phyloP scores from a whole-genome alignment of 1,140 invertebrate genomes.

The Drosophila triauraria region DNA sequence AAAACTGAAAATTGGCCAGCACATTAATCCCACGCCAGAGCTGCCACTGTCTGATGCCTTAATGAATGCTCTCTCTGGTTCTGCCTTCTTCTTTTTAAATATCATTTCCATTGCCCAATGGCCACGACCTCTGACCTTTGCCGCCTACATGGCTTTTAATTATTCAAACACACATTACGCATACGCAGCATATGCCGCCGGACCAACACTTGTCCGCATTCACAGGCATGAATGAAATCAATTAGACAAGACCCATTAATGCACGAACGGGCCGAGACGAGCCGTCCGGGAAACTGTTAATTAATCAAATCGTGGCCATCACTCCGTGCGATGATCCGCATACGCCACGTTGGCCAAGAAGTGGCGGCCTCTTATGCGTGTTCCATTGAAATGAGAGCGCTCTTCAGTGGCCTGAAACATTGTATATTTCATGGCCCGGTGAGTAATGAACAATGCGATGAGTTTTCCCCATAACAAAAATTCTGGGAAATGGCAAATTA shows the following conservation, averaged over 20 bases:
- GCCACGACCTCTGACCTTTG: slow-evolving; percentile 31
- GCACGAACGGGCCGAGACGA: slow-evolving; percentile 6
- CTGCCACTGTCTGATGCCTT: not conserved
- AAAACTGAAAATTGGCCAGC: slow-evolving; percentile 28
- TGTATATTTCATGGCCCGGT: slow-evolving; percentile 1
- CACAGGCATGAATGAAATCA: slow-evolving; percentile 30
- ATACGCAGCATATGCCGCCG: slow-evolving; percentile 25
- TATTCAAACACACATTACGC: slow-evolving; percentile 42
- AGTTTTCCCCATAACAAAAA: slow-evolving; percentile 1
- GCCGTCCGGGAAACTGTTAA: slow-evolving; percentile 38
- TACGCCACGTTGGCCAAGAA: slow-evolving; percentile 27
- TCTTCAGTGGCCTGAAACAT: not conserved
- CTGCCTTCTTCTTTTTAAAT: slow-evolving; percentile 9
- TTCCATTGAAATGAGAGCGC: not conserved
- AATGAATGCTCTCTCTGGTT: slow-evolving; percentile 15
- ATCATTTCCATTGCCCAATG: slow-evolving; percentile 3
- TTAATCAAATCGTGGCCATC: slow-evolving; percentile 47
- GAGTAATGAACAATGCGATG: slow-evolving; percentile 4
- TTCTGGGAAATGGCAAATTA: not conserved
- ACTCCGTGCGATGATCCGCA: slow-evolving; percentile 13
- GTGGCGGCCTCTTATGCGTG: not conserved
- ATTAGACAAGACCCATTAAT: slow-evolving; percentile 44
- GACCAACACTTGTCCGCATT: slow-evolving; percentile 41
- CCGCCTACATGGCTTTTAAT: slow-evolving; percentile 14
- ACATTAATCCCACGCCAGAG: slow-evolving; percentile 23